A percentile compares a stretch with the other conserved stretches of the same genome.
Conservation (phyloP, 2,113 vertebrate genomes). For the Ondatra zibethicus region DNA sequence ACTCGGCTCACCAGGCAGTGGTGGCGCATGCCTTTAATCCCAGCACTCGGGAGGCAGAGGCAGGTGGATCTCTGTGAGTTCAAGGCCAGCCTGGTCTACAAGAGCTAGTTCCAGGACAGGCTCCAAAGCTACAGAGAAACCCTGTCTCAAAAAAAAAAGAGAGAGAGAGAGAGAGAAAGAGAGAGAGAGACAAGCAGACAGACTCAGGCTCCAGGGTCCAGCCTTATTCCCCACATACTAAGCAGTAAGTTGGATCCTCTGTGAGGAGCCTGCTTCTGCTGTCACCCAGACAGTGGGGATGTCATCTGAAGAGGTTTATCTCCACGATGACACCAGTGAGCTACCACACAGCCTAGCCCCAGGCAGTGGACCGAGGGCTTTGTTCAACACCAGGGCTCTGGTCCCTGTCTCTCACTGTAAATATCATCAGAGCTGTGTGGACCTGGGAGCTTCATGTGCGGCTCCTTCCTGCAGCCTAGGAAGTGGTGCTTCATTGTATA, state of each 20-base stretch:
- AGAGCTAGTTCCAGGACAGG: too few relatives aligned
- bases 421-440: background rate
- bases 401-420: background rate
- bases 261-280: background rate
- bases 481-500: background rate
- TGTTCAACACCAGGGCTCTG: background rate
- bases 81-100: too few relatives aligned
- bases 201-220: fast-evolving
- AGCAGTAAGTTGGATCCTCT: background rate
- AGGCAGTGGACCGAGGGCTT: background rate
- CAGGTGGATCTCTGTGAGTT: too few relatives aligned
- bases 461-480: background rate
- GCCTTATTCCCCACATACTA: background rate
- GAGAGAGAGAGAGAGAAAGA: too few relatives aligned
- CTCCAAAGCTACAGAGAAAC: too few relatives aligned
- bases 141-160: too few relatives aligned
- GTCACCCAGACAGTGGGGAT: background rate
- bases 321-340: background rate
- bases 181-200: too few relatives aligned
- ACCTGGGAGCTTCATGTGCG: background rate
- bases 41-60: too few relatives aligned
- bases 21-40: too few relatives aligned
- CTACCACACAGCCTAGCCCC: background rate
- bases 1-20: too few relatives aligned
- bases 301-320: background rate